Conservation (phyloP, 1,140 invertebrate genomes). For the Tetramorium parvispinum region DNA sequence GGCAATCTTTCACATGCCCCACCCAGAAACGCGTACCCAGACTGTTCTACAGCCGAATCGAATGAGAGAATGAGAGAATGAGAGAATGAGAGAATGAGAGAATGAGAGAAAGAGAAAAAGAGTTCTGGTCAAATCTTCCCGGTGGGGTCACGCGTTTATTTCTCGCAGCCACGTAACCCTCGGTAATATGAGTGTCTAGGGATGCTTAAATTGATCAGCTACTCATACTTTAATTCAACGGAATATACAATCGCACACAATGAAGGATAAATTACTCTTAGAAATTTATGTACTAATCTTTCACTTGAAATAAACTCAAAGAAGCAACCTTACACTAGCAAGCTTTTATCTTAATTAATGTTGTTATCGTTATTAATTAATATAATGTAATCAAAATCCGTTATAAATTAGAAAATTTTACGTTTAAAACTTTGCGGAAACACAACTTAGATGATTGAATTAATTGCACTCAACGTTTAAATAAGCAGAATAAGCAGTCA, state of each 20-base stretch:
- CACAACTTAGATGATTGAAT: not conserved
- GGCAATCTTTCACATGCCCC: constrained; percentile 34
- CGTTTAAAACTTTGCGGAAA: not conserved
- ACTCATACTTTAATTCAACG: constrained; percentile 5
- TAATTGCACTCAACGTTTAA: not conserved
- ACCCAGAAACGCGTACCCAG: not conserved
- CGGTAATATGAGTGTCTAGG: constrained; percentile 31
- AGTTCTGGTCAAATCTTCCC: constrained; percentile 28
- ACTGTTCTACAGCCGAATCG: not conserved
- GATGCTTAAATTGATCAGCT: constrained; percentile 35
- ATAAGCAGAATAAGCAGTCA: not conserved
- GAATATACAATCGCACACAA: not conserved
- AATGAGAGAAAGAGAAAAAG: not conserved
- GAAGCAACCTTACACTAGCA: not conserved
- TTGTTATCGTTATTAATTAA: not conserved
- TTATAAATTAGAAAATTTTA: not conserved
- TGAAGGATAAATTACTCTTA: not conserved
- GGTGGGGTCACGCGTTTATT: constrained; percentile 53
- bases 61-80: not conserved
- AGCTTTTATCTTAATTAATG: constrained; percentile 7
- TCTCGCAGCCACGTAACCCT: constrained; percentile 58
- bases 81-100: not conserved
- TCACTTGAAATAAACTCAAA: not conserved
- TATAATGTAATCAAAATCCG: not conserved
- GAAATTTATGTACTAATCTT: not conserved